Conservation (phyloP, 1,140 invertebrate genomes). For the Papilio xuthus region DNA sequence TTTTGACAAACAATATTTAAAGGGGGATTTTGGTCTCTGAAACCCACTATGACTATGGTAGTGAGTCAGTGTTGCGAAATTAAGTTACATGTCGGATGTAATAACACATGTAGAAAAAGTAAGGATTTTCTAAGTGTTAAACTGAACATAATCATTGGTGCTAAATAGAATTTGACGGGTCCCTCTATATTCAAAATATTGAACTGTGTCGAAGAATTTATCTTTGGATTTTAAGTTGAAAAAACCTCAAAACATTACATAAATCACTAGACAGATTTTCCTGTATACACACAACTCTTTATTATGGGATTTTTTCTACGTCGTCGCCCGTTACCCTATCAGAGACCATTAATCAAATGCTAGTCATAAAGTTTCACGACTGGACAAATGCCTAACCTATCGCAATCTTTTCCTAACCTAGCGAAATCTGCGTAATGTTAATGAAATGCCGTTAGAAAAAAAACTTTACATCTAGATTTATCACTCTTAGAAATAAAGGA, state of each 20-base stretch:
- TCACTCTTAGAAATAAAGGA: too few relatives aligned
- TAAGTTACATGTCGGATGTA: not conserved
- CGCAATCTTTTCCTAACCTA: slow-evolving; percentile 6
- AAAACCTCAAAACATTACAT: not conserved
- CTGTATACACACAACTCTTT: not conserved
- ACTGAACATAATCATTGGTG: too few relatives aligned
- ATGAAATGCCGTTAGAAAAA: not conserved
- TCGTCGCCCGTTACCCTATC: not conserved
- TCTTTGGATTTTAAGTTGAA: not conserved
- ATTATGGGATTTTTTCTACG: slow-evolving; percentile 23
- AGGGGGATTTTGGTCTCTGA: too few relatives aligned
- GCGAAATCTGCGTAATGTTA: not conserved
- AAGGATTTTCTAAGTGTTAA: not conserved
- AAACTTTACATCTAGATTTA: too few relatives aligned
- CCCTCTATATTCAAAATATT: not conserved
- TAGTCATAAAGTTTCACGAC: slow-evolving; percentile 6
- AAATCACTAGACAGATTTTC: slow-evolving; percentile 16
- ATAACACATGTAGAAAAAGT: not conserved
- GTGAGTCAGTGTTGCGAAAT: not conserved
- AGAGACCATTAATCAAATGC: slow-evolving; percentile 19
- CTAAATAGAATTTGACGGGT: too few relatives aligned
- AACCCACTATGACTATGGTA: not conserved
- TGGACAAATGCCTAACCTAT: slow-evolving; percentile 30
- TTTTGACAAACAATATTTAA: too few relatives aligned
- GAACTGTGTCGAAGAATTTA: not conserved